Evolutionary conservation across 1,140 invertebrate species (phyloP), one percentile per base, ranked within the genome.

Genomic region (Drosophila ercepeae): DNA sequence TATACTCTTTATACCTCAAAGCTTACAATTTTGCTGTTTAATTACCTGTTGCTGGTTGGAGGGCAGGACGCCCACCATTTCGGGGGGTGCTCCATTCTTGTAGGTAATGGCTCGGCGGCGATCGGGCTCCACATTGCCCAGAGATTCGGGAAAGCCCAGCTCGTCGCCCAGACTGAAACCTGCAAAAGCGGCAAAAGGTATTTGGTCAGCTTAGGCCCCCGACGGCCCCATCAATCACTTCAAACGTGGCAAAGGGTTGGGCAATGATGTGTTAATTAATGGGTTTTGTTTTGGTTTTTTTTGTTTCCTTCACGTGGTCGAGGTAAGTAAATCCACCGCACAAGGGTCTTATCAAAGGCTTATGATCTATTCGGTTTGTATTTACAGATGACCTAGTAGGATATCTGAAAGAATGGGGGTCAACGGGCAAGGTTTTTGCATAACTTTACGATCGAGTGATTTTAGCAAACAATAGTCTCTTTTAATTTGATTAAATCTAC

Each of bases 111-210:
- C 95, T 67, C 96, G 92, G 55, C 95, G 92, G 67, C 94, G 93
- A 60, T 93, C 93, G 19, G 93, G 92, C 89, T 96, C 96, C 54
- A 94, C 75, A 89, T 96, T 96, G 0, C 95, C 94, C 21, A 97
- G 89, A 0, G 96, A 96, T 78, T 97, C 95, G 59, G 93, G 93
- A 79, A 97, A 96, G 36, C 96, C 96, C 16, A 97, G 91, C 79
- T 96, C 96, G 83, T 97, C 96, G n/a, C 96, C 96, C 45, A 97
- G 89, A 89, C 95, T 96, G 90, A 97, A 96, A 75, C 96, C 96
- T 97, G 49, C 21, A 73, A 76, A 16, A 14, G 18, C 8, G 27
- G 13, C 16, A 64, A 67, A 49, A 14, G 27, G 29, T 36, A 19
- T 63, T 61, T 41, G 46, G 46, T 54, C 57, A 44, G 39, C 41